Evolutionary conservation across 1,140 invertebrate species (phyloP).

Genomic region (Drosophila auraria): DNA sequence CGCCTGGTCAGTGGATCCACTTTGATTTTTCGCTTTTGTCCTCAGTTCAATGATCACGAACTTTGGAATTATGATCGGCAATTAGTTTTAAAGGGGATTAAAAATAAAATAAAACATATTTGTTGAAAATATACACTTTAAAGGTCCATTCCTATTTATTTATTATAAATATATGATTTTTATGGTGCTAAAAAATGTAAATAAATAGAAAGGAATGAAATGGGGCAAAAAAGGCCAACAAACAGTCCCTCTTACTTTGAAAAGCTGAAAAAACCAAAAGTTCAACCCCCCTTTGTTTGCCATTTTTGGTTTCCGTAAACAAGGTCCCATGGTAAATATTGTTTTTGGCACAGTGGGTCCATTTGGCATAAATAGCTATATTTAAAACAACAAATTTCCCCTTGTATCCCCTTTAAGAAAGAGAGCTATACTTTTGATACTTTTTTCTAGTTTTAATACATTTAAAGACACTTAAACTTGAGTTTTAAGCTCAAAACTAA

Average conservation of each 20-base stretch:
- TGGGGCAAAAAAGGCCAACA: too few relatives aligned
- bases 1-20: constrained; percentile 27
- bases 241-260: too few relatives aligned
- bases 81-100: not conserved
- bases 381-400: too few relatives aligned
- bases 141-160: too few relatives aligned
- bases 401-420: too few relatives aligned
- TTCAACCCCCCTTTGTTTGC: not conserved
- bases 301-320: not conserved
- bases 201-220: not conserved
- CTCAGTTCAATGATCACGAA: constrained; percentile 51
- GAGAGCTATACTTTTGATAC: too few relatives aligned
- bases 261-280: too few relatives aligned
- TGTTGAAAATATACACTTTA: not conserved
- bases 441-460: too few relatives aligned
- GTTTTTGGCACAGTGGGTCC: not conserved
- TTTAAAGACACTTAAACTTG: too few relatives aligned
- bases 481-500: too few relatives aligned
- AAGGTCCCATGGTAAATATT: constrained; percentile 1
- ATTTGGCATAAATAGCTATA: too few relatives aligned
- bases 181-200: not conserved
- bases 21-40: constrained; percentile 36
- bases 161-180: too few relatives aligned
- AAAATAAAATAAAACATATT: not conserved
- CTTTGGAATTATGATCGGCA: constrained; percentile 30